Conservation (phyloP, 2,888 invertebrate species). For the Oxyteleia sp. region DNA sequence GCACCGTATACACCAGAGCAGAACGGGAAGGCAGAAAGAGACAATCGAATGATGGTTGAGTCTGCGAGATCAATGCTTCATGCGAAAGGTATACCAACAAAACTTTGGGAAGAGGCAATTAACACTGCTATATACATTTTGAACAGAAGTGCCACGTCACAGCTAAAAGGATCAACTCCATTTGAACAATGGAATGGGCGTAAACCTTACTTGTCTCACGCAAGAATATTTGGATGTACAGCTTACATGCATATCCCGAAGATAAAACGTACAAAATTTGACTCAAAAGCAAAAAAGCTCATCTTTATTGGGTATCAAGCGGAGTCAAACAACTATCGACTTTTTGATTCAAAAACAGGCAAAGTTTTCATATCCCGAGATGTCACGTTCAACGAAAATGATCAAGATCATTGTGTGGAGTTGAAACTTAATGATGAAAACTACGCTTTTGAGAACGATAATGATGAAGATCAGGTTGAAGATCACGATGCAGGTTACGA, state of each 20-base stretch:
- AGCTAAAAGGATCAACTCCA: slow-evolving; percentile 16
- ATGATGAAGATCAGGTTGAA: slow-evolving; percentile 2
- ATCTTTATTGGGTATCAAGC: slow-evolving; percentile 55
- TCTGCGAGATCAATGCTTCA: slow-evolving; percentile 37
- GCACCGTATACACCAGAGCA: slow-evolving; percentile 57
- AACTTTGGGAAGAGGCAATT: slow-evolving; percentile 33
- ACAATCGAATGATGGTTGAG: slow-evolving; percentile 42
- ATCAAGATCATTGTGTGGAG: neutral
- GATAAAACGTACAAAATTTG: slow-evolving; percentile 5
- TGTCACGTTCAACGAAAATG: slow-evolving; percentile 30
- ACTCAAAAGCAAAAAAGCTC: slow-evolving; percentile 45
- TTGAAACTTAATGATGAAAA: no score
- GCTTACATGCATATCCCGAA: slow-evolving; percentile 54
- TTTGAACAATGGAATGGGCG: slow-evolving; percentile 34
- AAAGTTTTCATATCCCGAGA: slow-evolving; percentile 31
- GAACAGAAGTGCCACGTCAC: slow-evolving; percentile 35
- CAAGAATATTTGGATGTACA: slow-evolving; percentile 32
- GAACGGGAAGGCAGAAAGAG: slow-evolving; percentile 52
- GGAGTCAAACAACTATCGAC: slow-evolving; percentile 55
- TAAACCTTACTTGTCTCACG: slow-evolving; percentile 35
- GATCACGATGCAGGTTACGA: neutral
- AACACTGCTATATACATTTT: slow-evolving; percentile 38
- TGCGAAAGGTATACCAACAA: neutral
- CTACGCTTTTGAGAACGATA: neutral
- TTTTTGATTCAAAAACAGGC: slow-evolving; percentile 19